These are phyloP conservation scores for Anthopleura sola DNA, from an alignment of 64 coral and sea anemone species.

Conservation along the genomic window DNA sequence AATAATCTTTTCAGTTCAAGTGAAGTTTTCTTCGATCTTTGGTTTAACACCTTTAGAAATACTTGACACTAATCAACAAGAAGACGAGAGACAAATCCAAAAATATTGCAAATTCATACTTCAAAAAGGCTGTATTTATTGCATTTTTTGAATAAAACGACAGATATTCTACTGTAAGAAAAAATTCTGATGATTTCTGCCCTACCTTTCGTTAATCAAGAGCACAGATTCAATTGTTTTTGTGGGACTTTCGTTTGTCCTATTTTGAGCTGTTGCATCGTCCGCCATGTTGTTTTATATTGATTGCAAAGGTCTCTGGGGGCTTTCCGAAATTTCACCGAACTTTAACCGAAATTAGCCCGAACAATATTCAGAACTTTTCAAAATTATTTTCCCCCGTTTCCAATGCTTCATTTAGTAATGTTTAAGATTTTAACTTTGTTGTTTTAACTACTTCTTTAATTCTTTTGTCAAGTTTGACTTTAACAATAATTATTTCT, in stretches of 20 bases:
- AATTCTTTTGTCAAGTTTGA: too few species aligned
- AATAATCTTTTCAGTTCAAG: too few species aligned
- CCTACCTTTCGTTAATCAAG: neutral
- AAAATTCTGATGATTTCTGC: neutral
- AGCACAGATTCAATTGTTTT: neutral
- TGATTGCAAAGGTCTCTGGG: slow-evolving; percentile 13
- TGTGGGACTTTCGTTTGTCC: neutral
- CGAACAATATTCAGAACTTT: neutral
- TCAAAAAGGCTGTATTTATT: neutral
- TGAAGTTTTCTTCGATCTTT: neutral
- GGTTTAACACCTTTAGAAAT: neutral
- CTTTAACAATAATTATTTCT: too few species aligned
- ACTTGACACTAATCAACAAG: neutral
- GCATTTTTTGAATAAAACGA: neutral
- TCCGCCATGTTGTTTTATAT: slow-evolving; percentile 15
- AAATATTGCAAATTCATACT: neutral
- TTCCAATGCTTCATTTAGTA: too few species aligned
- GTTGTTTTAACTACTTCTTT: too few species aligned
- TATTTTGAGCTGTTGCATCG: neutral
- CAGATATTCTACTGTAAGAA: neutral
- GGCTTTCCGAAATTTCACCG: neutral
- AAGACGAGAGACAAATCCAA: neutral
- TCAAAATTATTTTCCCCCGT: too few species aligned
- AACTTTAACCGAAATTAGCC: neutral
- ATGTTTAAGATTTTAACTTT: too few species aligned